These are phyloP conservation scores for Agrochola lychnidis DNA, from an alignment of 2,888 invertebrate species.

Conservation along the genomic window DNA sequence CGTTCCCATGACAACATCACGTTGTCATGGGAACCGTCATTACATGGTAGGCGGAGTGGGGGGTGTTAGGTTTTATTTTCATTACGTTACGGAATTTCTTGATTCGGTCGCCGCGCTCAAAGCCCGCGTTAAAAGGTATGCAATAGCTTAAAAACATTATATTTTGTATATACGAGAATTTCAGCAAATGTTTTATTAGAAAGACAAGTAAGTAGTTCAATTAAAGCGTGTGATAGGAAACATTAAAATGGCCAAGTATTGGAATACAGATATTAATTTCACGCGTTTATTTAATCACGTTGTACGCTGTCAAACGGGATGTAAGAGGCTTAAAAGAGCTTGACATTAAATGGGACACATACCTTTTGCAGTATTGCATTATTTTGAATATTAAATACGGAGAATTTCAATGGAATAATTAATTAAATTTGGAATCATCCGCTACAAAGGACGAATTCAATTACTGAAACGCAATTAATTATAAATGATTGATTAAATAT, in stretches of 20 bases:
- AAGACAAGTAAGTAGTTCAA: neutral
- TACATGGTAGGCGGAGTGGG: too few species aligned
- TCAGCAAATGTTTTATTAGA: neutral
- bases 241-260: neutral
- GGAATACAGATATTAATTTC: neutral
- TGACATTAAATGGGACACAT: neutral
- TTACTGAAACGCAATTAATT: constrained; percentile 25
- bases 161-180: neutral
- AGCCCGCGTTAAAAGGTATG: too few species aligned
- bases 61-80: too few species aligned
- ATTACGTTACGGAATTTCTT: too few species aligned
- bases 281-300: neutral
- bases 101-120: too few species aligned
- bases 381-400: neutral
- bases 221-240: neutral
- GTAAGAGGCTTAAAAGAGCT: constrained; percentile 4
- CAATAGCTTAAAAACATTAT: too few species aligned
- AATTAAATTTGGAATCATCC: neutral
- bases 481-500: neutral
- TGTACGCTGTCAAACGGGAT: neutral
- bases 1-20: too few species aligned
- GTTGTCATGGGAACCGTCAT: too few species aligned
- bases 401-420: too few species aligned
- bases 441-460: constrained; percentile 7
- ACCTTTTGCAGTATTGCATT: neutral